Evolutionary conservation across 2,113 vertebrate genomes (phyloP).

Genomic region (Menura novaehollandiae): DNA sequence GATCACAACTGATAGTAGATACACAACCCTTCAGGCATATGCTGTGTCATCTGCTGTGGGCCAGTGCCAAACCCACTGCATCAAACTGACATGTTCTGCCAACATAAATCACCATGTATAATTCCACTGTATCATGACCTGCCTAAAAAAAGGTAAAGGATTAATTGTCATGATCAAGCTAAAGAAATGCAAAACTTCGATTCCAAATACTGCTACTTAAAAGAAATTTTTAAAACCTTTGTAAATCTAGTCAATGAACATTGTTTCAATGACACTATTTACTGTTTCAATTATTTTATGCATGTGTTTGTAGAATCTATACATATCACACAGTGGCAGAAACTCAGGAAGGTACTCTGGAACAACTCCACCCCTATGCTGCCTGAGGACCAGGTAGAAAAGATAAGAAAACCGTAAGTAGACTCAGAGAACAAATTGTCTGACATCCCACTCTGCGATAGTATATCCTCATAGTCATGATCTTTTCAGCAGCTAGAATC

Average conservation of each 20-base stretch:
- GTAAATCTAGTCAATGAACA: background rate
- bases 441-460: background rate
- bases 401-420: background rate
- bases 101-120: background rate
- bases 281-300: background rate
- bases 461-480: background rate
- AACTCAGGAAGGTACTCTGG: background rate
- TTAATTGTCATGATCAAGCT: background rate
- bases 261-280: background rate
- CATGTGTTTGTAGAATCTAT: background rate
- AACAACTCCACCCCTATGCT: background rate
- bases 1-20: background rate
- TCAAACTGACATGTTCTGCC: background rate
- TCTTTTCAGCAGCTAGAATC: background rate
- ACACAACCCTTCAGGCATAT: background rate
- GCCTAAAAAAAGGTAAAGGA: background rate
- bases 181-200: background rate
- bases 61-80: background rate
- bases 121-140: background rate
- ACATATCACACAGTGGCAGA: background rate
- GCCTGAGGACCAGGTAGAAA: background rate
- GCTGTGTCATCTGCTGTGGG: background rate
- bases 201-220: background rate
- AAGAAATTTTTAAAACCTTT: background rate
- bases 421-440: background rate